These are phyloP conservation scores for Setophaga kirtlandii DNA, from an alignment of 2,113 vertebrate species.

Conservation along the genomic window DNA sequence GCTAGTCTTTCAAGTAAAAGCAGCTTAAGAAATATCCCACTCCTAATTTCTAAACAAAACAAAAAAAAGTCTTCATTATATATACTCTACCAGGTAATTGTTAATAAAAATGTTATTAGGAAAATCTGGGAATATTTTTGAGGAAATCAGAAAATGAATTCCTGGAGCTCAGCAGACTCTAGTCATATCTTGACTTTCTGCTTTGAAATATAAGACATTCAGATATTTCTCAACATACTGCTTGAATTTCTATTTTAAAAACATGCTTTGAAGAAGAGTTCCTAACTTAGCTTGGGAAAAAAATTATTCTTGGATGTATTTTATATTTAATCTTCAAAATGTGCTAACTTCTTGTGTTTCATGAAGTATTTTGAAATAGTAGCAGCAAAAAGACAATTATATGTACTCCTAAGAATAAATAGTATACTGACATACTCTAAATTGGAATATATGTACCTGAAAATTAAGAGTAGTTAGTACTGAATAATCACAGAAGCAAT, in stretches of 20 bases:
- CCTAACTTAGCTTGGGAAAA: not conserved
- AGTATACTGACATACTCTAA: not conserved
- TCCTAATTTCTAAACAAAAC: not conserved
- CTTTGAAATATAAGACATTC: not conserved
- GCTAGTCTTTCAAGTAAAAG: not conserved
- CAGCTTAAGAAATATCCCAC: not conserved
- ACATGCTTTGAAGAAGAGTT: not conserved
- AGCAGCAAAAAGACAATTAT: not conserved
- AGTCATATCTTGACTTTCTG: not conserved
- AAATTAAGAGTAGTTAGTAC: not conserved
- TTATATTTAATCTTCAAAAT: not conserved
- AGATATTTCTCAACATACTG: not conserved
- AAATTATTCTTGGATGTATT: not conserved
- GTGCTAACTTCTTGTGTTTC: not conserved
- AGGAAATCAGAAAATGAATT: not conserved
- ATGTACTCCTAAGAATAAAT: not conserved
- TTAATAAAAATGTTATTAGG: not conserved
- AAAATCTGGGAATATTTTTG: not conserved
- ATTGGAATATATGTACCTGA: not conserved
- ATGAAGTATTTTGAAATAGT: not conserved
- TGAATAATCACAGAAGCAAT: not conserved
- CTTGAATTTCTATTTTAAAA: not conserved
- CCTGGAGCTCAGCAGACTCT: not conserved
- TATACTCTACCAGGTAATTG: not conserved
- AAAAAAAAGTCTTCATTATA: not conserved